Evolutionary conservation across 2,113 vertebrate genomes (phyloP).

Genomic region (Machaerirhynchus nigripectus): DNA sequence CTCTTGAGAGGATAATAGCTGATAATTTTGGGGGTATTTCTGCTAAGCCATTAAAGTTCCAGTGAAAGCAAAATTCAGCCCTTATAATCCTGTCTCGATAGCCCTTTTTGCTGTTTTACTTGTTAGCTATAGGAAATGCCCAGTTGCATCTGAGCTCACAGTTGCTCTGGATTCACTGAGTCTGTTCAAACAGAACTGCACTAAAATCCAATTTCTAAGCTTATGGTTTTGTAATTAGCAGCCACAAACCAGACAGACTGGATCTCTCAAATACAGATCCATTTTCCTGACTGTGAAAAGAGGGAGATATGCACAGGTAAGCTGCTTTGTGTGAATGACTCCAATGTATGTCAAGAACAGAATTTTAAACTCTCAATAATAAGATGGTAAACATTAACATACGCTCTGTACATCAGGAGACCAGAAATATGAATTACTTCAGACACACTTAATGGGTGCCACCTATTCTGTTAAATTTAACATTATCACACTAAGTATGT

Average conservation of each 20-base stretch:
- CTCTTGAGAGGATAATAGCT: neutral
- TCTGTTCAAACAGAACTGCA: neutral
- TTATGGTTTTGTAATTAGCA: neutral
- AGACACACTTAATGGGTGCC: neutral
- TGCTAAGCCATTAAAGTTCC: neutral
- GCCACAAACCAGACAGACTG: neutral
- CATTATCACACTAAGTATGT: neutral
- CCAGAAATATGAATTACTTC: neutral
- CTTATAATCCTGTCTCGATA: neutral
- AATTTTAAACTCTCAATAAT: neutral
- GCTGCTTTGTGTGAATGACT: neutral
- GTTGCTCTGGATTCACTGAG: neutral
- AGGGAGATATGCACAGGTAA: neutral
- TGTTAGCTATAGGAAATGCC: fast-evolving
- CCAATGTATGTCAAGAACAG: neutral
- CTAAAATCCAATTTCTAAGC: neutral
- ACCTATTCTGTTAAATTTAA: neutral
- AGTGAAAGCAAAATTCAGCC: neutral
- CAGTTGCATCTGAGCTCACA: neutral
- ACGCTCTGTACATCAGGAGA: neutral
- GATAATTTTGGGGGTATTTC: neutral
- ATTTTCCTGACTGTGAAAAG: neutral
- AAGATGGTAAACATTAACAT: neutral
- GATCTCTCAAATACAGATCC: neutral
- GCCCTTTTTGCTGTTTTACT: neutral